phyloP scores from a whole-genome alignment of 2,797 vertebrate genomes.

The Anguilla megastoma region DNA sequence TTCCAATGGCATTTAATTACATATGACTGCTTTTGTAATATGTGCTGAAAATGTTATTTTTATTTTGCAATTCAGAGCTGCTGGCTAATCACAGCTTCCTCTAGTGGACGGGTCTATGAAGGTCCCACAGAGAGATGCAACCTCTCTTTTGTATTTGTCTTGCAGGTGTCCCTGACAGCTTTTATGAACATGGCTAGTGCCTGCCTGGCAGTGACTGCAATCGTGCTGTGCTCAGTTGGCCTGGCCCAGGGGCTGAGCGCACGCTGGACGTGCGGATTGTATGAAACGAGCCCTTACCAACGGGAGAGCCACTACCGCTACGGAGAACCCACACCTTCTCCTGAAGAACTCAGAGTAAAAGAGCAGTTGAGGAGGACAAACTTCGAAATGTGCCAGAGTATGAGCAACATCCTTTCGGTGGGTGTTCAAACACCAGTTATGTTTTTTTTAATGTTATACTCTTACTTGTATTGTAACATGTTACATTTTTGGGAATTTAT shows the following conservation, averaged over 20 bases:
- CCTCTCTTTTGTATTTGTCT: background rate
- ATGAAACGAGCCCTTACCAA: background rate
- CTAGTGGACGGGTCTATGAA: background rate
- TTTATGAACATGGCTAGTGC: conserved; percentile 55
- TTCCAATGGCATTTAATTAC: background rate
- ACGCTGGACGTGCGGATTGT: too few relatives aligned
- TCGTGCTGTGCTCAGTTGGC: conserved; percentile 53
- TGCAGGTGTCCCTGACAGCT: conserved; percentile 57
- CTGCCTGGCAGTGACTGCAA: conserved; percentile 54
- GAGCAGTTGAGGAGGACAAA: background rate
- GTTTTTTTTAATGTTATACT: background rate
- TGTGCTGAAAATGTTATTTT: background rate
- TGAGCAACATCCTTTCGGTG: conserved; percentile 21
- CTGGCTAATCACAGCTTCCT: background rate
- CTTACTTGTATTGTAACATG: background rate
- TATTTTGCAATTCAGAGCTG: background rate
- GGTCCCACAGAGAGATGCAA: background rate
- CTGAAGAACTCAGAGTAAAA: fast-evolving
- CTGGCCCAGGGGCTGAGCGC: fast-evolving
- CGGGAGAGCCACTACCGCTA: too few relatives aligned
- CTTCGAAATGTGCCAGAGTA: conserved; percentile 8
- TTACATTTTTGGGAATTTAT: background rate
- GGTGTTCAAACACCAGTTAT: background rate
- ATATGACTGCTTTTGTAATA: background rate
- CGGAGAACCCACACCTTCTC: fast-evolving